Percentiles rank a stretch among this genome's conserved stretches.
Evolutionary conservation across 2,113 vertebrate species (phyloP).

Genomic region (Irena cyanogastra): DNA sequence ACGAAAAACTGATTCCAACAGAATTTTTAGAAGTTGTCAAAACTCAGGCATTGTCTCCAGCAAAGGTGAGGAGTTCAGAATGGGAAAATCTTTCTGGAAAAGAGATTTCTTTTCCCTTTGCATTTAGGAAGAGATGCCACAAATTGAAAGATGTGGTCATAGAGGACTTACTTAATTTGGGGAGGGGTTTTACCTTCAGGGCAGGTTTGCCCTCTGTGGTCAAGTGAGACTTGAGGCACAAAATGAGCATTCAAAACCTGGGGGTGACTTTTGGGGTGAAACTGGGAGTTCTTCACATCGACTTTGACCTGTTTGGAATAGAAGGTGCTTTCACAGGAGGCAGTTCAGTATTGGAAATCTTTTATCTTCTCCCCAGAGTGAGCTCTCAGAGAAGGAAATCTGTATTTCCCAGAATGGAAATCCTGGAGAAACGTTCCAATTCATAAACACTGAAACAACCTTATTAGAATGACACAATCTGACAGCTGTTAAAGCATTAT

Average conservation of each 20-base stretch:
- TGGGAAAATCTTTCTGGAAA: background rate
- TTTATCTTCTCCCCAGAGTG: background rate
- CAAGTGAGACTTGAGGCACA: background rate
- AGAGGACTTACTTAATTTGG: background rate
- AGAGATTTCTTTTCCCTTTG: background rate
- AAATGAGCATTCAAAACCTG: fast-evolving
- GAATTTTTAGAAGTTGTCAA: background rate
- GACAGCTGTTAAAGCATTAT: conserved; percentile 16
- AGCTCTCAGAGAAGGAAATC: background rate
- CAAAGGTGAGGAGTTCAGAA: background rate
- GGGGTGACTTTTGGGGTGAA: background rate
- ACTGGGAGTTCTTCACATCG: fast-evolving
- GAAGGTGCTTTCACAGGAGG: background rate
- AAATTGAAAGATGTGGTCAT: background rate
- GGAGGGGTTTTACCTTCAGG: background rate
- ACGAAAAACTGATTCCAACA: background rate
- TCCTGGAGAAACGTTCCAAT: background rate
- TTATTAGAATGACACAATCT: background rate
- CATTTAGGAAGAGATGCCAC: background rate
- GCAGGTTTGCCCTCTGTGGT: fast-evolving
- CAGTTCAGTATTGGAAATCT: background rate
- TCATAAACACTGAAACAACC: conserved; percentile 24
- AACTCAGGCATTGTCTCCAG: background rate
- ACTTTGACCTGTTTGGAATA: background rate
- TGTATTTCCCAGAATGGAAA: background rate